Base-by-base conservation (phyloP, 1,140 invertebrate genomes). In the Mactra quadrangularis region DNA sequence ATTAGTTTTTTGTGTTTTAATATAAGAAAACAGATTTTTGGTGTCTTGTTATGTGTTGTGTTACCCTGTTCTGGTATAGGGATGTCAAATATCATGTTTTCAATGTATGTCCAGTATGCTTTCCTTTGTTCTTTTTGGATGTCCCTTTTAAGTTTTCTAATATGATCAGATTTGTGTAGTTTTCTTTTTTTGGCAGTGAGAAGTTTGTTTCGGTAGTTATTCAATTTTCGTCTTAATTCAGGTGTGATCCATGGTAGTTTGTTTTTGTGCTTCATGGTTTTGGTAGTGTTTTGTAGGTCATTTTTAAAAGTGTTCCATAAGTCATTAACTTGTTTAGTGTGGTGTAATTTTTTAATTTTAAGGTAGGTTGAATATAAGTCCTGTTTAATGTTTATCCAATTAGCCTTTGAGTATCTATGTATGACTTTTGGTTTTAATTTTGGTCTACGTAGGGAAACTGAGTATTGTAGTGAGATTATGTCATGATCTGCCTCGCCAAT, bases 21-120 rank as follows among this genome's bases (percentile, higher is more conserved):
- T 84, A 25, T 77, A 84, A 27, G 81, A 75, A 25, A 74, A 83
- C 38, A 82, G 0, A 0, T 66, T 74, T 74, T 66, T 9, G 41
- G 27, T 6, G 17, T 52, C n/a, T 57, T 47, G n/a, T 22, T 57
- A 15, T 38, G 25, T 50, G 17, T 31, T 9, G 57, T 15, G 31
- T 75, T 57, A 31, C 41, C 77, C 1, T 0, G 38, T 53, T 79
- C 77, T 25, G 62, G 29, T 25, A 57, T 27, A 31, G 64, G 50
- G 11, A 68, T 19, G 31, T 52, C 57, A 74, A 70, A 29, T n/a
- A 79, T 45, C 55, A 70, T 57, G 29, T 41, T 68, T 70, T 79
- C 77, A 53, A 70, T 70, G 50, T 62, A 62, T 11, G 52, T 38
- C 68, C 55, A 64, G 27, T 74, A 82, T 4, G 47, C 70, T 3